These are phyloP conservation scores for Notarius lentiginosus DNA, from an alignment of 2,113 vertebrate species.

Conservation along the genomic window DNA sequence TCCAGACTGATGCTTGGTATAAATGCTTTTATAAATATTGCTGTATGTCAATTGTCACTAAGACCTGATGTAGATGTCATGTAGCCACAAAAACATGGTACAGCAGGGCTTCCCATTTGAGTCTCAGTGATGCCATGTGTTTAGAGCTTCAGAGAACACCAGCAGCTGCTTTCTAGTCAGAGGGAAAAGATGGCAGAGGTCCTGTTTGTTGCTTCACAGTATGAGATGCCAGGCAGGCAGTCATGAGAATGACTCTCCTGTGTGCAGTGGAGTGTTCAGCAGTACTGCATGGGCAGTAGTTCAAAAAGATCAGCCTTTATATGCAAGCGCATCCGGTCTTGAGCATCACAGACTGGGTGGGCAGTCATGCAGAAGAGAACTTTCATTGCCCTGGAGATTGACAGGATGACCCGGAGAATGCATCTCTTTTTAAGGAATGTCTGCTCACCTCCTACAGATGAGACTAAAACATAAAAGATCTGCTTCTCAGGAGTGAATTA, in stretches of 20 bases:
- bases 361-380: conserved; percentile 23
- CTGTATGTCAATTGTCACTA: neutral
- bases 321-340: neutral
- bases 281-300: conserved; percentile 31
- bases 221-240: conserved; percentile 7
- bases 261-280: conserved; percentile 30
- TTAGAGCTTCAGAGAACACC: neutral
- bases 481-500: neutral
- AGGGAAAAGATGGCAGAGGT: conserved; percentile 16
- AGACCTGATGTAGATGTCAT: neutral
- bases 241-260: conserved; percentile 26
- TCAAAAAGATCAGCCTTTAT: conserved; percentile 26
- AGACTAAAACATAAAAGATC: neutral
- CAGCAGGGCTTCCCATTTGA: neutral
- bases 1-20: neutral
- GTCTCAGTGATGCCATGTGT: neutral
- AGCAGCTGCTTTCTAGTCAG: conserved; percentile 13
- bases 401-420: neutral
- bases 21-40: neutral
- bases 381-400: conserved; percentile 1
- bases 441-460: neutral
- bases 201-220: conserved; percentile 18
- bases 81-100: neutral
- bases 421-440: neutral
- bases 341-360: neutral